Base-by-base conservation (phyloP, 1,140 invertebrate species). In the Heliconius nattereri region DNA sequence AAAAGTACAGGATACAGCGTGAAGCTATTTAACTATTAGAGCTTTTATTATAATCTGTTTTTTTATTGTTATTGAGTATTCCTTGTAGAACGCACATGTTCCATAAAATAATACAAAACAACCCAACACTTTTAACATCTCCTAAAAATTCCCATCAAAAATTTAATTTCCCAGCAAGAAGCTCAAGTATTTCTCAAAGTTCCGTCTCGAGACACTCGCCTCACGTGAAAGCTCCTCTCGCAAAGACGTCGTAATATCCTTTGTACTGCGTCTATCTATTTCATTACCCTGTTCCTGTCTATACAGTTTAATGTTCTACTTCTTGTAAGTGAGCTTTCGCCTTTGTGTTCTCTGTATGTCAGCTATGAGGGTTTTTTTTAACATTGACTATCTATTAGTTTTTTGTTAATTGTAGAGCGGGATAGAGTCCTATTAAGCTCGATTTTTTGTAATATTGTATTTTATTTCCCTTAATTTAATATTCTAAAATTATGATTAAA, bases 201-300 rank as follows among this genome's bases (percentile, higher is more conserved):
- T 66, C 26, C 60, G 60, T 66, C 60, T 66, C 60, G 60, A 66
- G 60, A 66, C 60, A 66, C 23, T 66, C 26, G 60, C 23, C 26
- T 66, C 60, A 66, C 60, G 60, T 66, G 60, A n/a, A 66, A 29
- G 60, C 23, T 66, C 23, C 23, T 66, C 60, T 66, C 60, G 60
- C 26, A 66, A 66, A 66, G 60, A 66, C 60, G 60, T 66, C 26
- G 60, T 66, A 66, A 66, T 66, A 66, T 66, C 60, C 60, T 66
- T 66, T 66, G 60, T 66, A 29, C 60, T 60, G n/a, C 26, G 60
- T 26, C 60, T 66, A 66, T 66, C 60, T 66, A 66, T 66, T 66
- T 66, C 60, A 66, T 66, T 66, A 66, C 23, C 23, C 11, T 29
- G 23, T 23, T 11, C 26, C 60, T 66, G 60, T 66, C 60, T 66